Conservation (phyloP, 1,140 invertebrate genomes). For the Drosophila nebulosa region DNA sequence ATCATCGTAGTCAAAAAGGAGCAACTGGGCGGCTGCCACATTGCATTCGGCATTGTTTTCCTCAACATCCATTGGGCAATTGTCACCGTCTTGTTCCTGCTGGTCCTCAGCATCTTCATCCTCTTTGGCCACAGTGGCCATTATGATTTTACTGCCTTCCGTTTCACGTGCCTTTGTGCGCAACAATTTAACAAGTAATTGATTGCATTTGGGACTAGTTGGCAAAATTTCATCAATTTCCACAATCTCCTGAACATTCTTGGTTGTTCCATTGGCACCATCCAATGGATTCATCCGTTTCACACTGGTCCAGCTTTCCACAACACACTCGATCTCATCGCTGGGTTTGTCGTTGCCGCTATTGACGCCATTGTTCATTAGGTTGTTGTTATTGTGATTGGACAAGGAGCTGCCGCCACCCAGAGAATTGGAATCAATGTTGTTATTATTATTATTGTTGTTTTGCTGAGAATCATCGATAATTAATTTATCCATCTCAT, state of each 20-base stretch:
- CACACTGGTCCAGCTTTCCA: constrained; percentile 73
- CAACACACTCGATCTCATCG: constrained; percentile 71
- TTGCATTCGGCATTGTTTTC: constrained; percentile 56
- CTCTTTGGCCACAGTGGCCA: constrained; percentile 69
- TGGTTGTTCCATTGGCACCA: constrained; percentile 32
- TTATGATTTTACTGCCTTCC: constrained; percentile 64
- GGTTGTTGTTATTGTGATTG: constrained; percentile 46
- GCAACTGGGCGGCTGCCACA: constrained; percentile 77
- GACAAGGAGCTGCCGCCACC: constrained; percentile 23
- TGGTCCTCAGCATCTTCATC: constrained; percentile 56
- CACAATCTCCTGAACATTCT: constrained; percentile 53
- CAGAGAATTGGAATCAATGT: constrained; percentile 38
- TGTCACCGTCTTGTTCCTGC: constrained; percentile 36
- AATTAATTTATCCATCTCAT: constrained; percentile 60
- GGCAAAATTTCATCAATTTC: constrained; percentile 74
- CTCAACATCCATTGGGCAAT: constrained; percentile 37
- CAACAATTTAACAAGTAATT: constrained; percentile 67
- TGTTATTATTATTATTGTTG: constrained; percentile 53
- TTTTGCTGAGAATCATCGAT: constrained; percentile 52
- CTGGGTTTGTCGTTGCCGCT: constrained; percentile 44
- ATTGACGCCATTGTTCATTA: constrained; percentile 53
- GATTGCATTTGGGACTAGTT: constrained; percentile 71
- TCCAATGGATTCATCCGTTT: constrained; percentile 71
- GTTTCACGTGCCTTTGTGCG: constrained; percentile 60
- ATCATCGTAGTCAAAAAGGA: constrained; percentile 84